phyloP scores from a whole-genome alignment of 2,113 vertebrate genomes.

The Chitala chitala region DNA sequence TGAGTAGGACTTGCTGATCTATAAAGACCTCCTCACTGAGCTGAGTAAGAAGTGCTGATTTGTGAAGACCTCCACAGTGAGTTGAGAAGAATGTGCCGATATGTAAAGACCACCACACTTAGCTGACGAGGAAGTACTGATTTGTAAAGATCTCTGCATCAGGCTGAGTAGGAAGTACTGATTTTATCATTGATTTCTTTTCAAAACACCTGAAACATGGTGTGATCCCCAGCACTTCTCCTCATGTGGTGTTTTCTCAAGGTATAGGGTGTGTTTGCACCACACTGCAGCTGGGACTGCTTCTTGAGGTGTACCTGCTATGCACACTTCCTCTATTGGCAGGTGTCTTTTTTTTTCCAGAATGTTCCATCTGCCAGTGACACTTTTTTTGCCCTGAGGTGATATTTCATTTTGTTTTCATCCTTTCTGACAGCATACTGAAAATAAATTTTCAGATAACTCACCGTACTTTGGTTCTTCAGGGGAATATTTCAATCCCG shows the following conservation, averaged over 20 bases:
- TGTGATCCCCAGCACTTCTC: neutral
- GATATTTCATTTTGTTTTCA: neutral
- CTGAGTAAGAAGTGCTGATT: no score
- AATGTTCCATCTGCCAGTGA: neutral
- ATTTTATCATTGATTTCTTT: no score
- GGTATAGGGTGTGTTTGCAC: neutral
- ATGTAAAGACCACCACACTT: no score
- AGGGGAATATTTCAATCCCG: neutral
- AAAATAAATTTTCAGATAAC: neutral
- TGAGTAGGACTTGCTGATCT: neutral
- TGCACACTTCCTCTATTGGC: conserved; percentile 13
- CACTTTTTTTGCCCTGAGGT: neutral
- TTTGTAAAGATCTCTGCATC: no score
- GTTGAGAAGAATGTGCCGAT: no score
- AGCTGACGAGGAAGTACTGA: no score
- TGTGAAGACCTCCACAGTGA: no score
- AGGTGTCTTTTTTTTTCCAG: neutral
- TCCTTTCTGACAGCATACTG: neutral
- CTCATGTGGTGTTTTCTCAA: neutral
- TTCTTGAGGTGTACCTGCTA: neutral
- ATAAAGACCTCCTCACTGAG: no score
- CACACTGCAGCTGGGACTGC: conserved; percentile 15
- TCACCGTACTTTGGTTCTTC: neutral
- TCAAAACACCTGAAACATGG: neutral
- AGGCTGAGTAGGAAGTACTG: no score